Evolutionary conservation across 2,888 invertebrate genomes (phyloP), one percentile per base, ranked within the genome.

Genomic region (Acronicta leporina): DNA sequence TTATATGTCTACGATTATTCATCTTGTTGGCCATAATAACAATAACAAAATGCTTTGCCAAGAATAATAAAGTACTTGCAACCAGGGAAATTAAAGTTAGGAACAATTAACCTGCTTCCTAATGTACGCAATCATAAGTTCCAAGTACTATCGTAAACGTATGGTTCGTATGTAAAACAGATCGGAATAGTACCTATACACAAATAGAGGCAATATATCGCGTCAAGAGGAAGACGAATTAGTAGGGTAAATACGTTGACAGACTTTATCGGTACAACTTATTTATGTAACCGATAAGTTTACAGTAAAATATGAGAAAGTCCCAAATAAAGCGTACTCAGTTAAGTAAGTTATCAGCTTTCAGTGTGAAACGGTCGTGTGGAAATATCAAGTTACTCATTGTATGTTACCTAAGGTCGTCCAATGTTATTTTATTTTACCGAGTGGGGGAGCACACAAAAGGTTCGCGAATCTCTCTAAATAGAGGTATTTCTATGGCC

Each of bases 241-340:
- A 79, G 73, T 84, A 60, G 69, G 73, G 78, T 78, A 82, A 81
- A 82, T 75, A 83, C 66, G 71, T 72, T 76, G 79, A 82, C 79
- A 79, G 73, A 65, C 73, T 79, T 77, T 85, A 86, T 85, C 85
- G 81, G 58, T 71, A 71, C 49, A 73, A 73, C 73, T 75, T 85
- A 83, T 85, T 84, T 83, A 80, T 80, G 80, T 85, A 76, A 66
- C 81, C 77, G 86, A 86, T 86, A 86, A 83, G 73, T 76, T 73
- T 54, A 57, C 55, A 73, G 72, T 76, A 74, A 73, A 63, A 67
- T 71, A 71, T 77, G 76, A 75, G 79, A 84, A 80, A 78, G 75
- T 61, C 57, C 57, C 64, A 71, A 79, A 76, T 75, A 70, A 74
- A 74, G 52, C 62, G 51, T 53, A 68, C 63, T 35, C 30, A 47